These are phyloP conservation scores for Marronus borbonicus DNA, from an alignment of 2,888 invertebrate species.

Conservation along the genomic window DNA sequence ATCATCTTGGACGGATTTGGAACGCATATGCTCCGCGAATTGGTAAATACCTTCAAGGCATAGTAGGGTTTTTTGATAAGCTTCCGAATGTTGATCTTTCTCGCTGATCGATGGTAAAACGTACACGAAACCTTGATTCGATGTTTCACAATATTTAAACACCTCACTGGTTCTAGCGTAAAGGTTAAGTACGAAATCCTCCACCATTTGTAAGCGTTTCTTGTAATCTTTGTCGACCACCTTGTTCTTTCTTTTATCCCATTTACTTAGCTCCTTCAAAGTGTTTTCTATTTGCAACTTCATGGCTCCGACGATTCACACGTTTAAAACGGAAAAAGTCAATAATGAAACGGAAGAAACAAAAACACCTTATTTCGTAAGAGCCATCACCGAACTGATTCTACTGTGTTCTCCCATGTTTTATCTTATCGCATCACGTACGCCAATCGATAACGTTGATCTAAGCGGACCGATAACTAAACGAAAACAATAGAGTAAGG, in stretches of 20 bases:
- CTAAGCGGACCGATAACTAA: conserved; percentile 23
- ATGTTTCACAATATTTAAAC: conserved; percentile 39
- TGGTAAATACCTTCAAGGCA: conserved; percentile 40
- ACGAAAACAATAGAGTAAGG: conserved; percentile 32
- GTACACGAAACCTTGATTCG: conserved; percentile 10
- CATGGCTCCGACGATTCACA: conserved; percentile 21
- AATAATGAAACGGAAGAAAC: conserved; percentile 9
- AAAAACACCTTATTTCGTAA: conserved; percentile 34
- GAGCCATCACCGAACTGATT: conserved; percentile 20
- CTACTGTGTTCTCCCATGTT: neutral
- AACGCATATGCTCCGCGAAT: conserved; percentile 18
- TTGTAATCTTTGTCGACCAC: conserved; percentile 32
- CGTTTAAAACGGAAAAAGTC: neutral
- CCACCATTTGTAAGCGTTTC: conserved; percentile 36
- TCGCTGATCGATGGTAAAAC: conserved; percentile 13
- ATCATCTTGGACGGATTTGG: neutral
- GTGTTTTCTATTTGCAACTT: conserved; percentile 38
- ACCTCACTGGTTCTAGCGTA: conserved; percentile 18
- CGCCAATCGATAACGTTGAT: conserved; percentile 34
- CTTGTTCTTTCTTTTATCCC: conserved; percentile 35
- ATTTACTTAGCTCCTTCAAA: conserved; percentile 22
- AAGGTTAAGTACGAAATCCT: conserved; percentile 41
- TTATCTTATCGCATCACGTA: conserved; percentile 45
- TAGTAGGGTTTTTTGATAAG: conserved; percentile 39
- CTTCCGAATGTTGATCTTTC: conserved; percentile 35